These are phyloP conservation scores for Glyptemys insculpta DNA, from an alignment of 2,797 vertebrate genomes.

Conservation along the genomic window DNA sequence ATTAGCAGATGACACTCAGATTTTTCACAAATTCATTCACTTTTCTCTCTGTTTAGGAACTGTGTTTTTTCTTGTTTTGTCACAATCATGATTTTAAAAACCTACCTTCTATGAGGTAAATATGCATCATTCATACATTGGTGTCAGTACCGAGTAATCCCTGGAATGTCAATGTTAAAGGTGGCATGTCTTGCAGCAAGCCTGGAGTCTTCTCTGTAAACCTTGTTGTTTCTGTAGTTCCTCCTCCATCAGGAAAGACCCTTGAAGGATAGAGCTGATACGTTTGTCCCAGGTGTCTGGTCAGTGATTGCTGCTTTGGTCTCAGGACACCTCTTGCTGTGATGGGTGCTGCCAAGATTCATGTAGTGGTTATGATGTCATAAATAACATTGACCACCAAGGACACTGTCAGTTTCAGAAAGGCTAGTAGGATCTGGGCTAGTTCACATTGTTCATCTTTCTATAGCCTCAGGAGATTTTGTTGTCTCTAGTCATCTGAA, in stretches of 20 bases:
- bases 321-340: not conserved
- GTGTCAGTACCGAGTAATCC: not conserved
- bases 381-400: not conserved
- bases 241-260: not conserved
- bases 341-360: not conserved
- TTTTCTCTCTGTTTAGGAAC: not conserved
- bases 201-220: not conserved
- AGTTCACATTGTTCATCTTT: not conserved
- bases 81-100: not conserved
- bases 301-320: not conserved
- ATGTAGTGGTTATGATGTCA: not conserved
- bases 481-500: not conserved
- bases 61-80: not conserved
- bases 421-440: not conserved
- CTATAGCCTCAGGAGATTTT: not conserved
- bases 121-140: not conserved
- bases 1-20: not conserved
- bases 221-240: not conserved
- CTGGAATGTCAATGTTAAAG: accelerated
- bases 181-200: accelerated
- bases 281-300: not conserved
- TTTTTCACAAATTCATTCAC: not conserved
- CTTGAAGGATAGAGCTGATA: not conserved
- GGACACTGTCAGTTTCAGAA: not conserved
- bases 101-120: not conserved